These are phyloP conservation scores for Hipparchia sbordonii DNA, from an alignment of 2,888 invertebrate genomes.

Conservation along the genomic window DNA sequence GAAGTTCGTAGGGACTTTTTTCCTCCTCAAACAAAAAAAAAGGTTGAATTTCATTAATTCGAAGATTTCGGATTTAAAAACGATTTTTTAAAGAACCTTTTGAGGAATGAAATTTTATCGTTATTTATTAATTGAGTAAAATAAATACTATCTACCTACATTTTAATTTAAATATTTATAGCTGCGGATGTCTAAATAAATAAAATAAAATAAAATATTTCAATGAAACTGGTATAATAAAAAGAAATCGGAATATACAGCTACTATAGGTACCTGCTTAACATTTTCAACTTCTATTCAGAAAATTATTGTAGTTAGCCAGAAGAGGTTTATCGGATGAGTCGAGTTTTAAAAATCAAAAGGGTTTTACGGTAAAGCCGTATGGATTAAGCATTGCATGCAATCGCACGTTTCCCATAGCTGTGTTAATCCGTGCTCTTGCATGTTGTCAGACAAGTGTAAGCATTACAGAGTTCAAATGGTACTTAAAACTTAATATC, in stretches of 20 bases:
- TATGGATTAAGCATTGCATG: conserved; percentile 24
- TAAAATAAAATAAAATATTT: not conserved
- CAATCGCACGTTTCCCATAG: conserved; percentile 18
- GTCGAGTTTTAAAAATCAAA: conserved; percentile 6
- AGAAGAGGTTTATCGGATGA: not conserved
- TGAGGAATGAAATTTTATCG: too few species aligned
- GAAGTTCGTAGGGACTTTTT: too few species aligned
- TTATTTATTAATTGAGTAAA: too few species aligned
- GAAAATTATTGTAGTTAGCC: not conserved
- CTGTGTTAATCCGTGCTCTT: conserved; percentile 26
- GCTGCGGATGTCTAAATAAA: too few species aligned
- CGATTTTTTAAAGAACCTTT: too few species aligned
- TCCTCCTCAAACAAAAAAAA: too few species aligned
- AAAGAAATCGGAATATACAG: too few species aligned
- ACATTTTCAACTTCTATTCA: not conserved
- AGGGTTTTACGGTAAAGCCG: conserved; percentile 12
- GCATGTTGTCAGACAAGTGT: conserved; percentile 29
- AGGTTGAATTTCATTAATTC: too few species aligned
- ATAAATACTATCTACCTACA: too few species aligned
- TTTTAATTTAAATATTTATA: too few species aligned
- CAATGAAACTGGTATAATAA: not conserved
- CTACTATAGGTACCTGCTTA: too few species aligned
- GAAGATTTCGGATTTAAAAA: too few species aligned
- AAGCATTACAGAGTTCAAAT: not conserved
- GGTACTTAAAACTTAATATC: not conserved